Conservation (phyloP, 2,797 vertebrate genomes). For the Pyrocephalus nanus region DNA sequence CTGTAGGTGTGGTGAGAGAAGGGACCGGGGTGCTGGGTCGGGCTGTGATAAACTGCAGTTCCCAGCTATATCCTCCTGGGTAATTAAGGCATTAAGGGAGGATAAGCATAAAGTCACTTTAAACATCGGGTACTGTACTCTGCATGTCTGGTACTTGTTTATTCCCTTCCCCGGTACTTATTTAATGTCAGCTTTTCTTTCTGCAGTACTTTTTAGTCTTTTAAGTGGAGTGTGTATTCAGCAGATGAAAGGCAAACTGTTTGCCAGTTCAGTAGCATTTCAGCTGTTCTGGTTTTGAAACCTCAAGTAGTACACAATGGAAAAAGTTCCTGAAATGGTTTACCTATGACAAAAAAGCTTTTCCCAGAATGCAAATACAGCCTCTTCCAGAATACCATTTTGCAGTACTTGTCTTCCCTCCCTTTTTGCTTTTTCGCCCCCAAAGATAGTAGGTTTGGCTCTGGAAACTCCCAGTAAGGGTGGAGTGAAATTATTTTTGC, state of each 20-base stretch:
- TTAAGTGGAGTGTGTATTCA: background rate
- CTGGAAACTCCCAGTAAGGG: background rate
- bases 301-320: background rate
- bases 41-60: background rate
- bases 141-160: background rate
- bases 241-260: background rate
- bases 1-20: background rate
- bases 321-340: background rate
- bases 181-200: background rate
- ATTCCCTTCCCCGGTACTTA: background rate
- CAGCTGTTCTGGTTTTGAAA: slow-evolving; percentile 14
- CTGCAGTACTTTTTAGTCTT: background rate
- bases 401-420: background rate
- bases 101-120: background rate
- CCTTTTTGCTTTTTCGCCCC: background rate
- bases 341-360: background rate
- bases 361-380: background rate
- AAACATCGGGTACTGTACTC: background rate
- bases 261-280: slow-evolving; percentile 14
- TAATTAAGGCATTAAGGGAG: background rate
- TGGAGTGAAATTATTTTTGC: background rate
- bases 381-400: background rate
- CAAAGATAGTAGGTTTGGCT: background rate
- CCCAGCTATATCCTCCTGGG: background rate
- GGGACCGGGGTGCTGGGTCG: rapidly evolving